Percentiles rank a stretch among this genome's conserved stretches.
phyloP scores from a whole-genome alignment of 2,113 vertebrate genomes.

The Anarhynchus alexandrinus region DNA sequence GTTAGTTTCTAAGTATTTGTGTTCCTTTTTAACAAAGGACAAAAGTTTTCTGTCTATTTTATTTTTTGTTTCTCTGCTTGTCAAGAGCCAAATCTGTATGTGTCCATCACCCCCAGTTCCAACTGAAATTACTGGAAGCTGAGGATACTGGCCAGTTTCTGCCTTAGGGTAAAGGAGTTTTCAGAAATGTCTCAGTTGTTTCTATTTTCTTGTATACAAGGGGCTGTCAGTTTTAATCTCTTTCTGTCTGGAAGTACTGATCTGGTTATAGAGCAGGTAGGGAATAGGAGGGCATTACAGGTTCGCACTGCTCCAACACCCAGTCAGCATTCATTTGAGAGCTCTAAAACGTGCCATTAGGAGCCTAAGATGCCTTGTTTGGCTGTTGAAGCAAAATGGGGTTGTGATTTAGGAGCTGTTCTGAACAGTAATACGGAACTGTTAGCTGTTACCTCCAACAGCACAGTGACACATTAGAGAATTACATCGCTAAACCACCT shows the following conservation, averaged over 20 bases:
- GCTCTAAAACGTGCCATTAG: neutral
- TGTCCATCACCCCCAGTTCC: neutral
- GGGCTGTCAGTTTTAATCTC: neutral
- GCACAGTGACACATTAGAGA: neutral
- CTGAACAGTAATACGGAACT: neutral
- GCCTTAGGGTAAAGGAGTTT: neutral
- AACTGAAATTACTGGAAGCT: neutral
- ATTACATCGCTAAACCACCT: neutral
- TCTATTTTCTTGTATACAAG: neutral
- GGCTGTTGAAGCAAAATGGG: neutral
- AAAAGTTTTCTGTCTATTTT: neutral
- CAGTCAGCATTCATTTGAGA: neutral
- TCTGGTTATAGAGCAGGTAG: neutral
- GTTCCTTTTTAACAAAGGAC: neutral
- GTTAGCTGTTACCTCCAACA: neutral
- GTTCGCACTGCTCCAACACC: neutral
- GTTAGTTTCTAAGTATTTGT: neutral
- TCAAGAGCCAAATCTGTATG: accelerated
- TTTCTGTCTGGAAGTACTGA: neutral
- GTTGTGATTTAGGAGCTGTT: constrained; percentile 16
- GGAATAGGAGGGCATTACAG: neutral
- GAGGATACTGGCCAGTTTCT: neutral
- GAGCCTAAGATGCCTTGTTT: neutral
- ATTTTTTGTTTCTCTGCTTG: neutral
- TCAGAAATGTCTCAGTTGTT: neutral